Evolutionary conservation across 1,140 invertebrate species (phyloP), one percentile per base, ranked within the genome.

Genomic region (Tribolium madens): DNA sequence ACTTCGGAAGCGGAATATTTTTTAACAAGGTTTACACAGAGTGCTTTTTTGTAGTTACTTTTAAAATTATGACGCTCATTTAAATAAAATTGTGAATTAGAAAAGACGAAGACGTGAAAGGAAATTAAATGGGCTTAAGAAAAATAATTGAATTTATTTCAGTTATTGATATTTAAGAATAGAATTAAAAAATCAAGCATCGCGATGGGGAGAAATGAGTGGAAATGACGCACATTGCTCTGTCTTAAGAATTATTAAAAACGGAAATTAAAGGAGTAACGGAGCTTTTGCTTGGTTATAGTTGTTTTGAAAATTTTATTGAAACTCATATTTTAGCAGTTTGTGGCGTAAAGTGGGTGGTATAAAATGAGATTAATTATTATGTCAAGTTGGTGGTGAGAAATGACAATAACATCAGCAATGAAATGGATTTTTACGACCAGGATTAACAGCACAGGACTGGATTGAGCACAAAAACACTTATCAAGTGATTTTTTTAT

Each of bases 41-140:
- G 33, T 73, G 33, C 46, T 33, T 31, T 57, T 53, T 36, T 50
- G 48, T 48, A 73, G 14, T 50, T 33, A 73, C 42, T 73, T 73
- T 76, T 73, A 48, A 64, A 42, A 73, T 71, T 70, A 76, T 14
- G 47, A 52, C 17, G 7, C 52, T 53, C 31, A 48, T 47, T 68
- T 75, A 26, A 64, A 75, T 70, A 50, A 53, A 69, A 42, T 13
- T 72, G 57, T 31, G 26, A 76, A 70, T 48, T 70, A 13, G n/a
- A 6, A 14, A 71, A 26, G 47, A 46, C n/a, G 68, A 69, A 64
- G 13, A 50, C 15, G 15, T 6, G 17, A 10, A 47, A 60, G n/a
- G 15, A 12, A 26, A 31, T 31, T 73, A 70, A 53, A 47, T 75
- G 17, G 17, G 42, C 31, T 1, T 3, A 72, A 3, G 75, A 71